Evolutionary conservation across 1,140 invertebrate species (phyloP).

Genomic region (Agraylea sexmaculata): DNA sequence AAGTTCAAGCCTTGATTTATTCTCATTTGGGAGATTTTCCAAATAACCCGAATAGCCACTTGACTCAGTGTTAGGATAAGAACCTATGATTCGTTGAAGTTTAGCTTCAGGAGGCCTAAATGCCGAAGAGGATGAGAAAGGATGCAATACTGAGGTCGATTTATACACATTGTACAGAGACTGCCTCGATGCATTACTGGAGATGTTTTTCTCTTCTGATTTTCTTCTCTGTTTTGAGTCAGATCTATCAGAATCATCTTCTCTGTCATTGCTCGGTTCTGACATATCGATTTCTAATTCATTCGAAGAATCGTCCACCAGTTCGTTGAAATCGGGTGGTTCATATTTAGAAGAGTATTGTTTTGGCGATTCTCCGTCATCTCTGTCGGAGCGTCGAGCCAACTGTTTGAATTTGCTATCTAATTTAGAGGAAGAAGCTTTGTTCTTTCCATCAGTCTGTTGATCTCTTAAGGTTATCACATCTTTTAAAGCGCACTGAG

Average conservation of each 20-base stretch:
- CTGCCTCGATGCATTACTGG: conserved; percentile 34
- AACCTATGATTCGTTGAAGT: conserved; percentile 21
- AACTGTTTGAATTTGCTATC: conserved; percentile 25
- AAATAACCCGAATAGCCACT: conserved; percentile 51
- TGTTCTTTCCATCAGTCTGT: conserved; percentile 28
- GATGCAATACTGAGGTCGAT: conserved; percentile 40
- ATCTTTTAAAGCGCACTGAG: conserved; percentile 47
- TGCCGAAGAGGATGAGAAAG: conserved; percentile 58
- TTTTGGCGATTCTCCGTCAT: conserved; percentile 26
- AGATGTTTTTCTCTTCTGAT: conserved; percentile 37
- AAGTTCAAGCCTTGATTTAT: conserved; percentile 23
- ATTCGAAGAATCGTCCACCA: conserved; percentile 67
- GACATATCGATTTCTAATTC: conserved; percentile 71
- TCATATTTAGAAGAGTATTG: conserved; percentile 48
- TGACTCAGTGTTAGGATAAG: conserved; percentile 49
- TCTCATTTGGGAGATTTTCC: conserved; percentile 23
- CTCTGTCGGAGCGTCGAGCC: conserved; percentile 32
- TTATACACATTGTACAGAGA: conserved; percentile 39
- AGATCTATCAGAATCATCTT: conserved; percentile 38
- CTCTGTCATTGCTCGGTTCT: conserved; percentile 41
- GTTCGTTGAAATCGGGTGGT: conserved; percentile 63
- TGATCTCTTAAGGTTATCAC: conserved; percentile 52
- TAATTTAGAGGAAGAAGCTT: conserved; percentile 27
- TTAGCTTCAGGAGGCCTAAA: conserved; percentile 55
- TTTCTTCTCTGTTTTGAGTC: conserved; percentile 33